Evolutionary conservation across 1,140 invertebrate species (phyloP), one percentile per base, ranked within the genome.

Genomic region (Conus ventricosus): DNA sequence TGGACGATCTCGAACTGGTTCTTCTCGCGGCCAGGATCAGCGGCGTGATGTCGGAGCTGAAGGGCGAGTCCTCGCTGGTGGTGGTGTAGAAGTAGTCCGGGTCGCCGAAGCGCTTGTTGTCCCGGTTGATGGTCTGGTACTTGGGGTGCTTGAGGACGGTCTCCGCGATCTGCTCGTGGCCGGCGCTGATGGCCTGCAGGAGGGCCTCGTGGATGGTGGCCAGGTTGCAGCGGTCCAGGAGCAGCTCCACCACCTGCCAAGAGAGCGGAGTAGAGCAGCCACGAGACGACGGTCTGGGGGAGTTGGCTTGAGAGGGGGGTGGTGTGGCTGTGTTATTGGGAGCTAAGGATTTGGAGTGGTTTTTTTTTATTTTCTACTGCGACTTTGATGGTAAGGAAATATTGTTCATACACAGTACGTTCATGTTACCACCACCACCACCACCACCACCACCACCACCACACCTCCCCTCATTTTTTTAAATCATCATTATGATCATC

Each of bases 1-100:
- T 95, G 94, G 25, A 95, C 93, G 39, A 95, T 95, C 88, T 95
- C 94, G 90, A 94, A 94, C 91, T 94, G 93, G 89, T 95, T 95
- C 78, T 94, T 90, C 82, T 95, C 94, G 94, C 92, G 15, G 95
- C 95, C 25, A 95, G 84, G 39, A 95, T 95, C 55, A 95, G 89
- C 15, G 95, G 95, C 0, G 95, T 95, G 39, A 95, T 94, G 88
- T 95, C 94, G 25, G 93, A 91, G 15, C 94, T 93, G 88, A 95
- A 95, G 7, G 92, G 93, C 1, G 93, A 93, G 60, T 92, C 92
- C 87, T 94, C 93, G 60, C 90, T 93, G 51, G 90, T 93, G 54
- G 88, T 90, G 84, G 93, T 94, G 71, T 92, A 94, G 83, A 93
- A 93, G 83, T 93, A 91, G 89, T 94, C 93, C 5, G 92, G 13